Evolutionary conservation across 2,113 vertebrate species (phyloP), one percentile per base, ranked within the genome.

Genomic region (Atrichornis clamosus): DNA sequence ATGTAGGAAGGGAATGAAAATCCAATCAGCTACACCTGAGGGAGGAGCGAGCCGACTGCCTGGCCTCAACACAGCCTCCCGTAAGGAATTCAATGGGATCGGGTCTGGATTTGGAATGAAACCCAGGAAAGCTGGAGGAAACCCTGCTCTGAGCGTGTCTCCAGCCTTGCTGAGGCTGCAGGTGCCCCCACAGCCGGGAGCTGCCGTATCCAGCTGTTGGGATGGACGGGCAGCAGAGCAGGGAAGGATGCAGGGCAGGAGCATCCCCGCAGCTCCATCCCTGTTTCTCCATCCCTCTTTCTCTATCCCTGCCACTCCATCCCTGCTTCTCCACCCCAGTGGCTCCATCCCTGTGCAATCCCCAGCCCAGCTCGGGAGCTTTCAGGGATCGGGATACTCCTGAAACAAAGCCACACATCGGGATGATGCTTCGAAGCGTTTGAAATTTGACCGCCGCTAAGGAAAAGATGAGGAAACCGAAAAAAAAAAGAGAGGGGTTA

Each of bases 151-250:
- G 21, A 69, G 13, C 0, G 30, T 19, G 33, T 22, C 13, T 20
- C 15, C 41, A 1, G 0, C 16, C 32, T 39, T 20, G 1, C 28
- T 0, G 0, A 76, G 59, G n/a, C 65, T 21, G n/a, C 1, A 47
- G 47, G 24, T 49, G 4, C 6, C 19, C 27, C 11, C 13, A 15
- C 10, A 30, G 11, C 41, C 1, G 0, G 23, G 50, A 69, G 4
- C 2, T n/a, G 9, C 30, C 10, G 1, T 3, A 19, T 27, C 33
- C 18, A 6, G 4, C 23, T 23, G 23, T 46, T 6, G 3, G 80
- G 47, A 42, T 33, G 62, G 55, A 24, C 0, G 2, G n/a, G 37
- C 1, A 3, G 39, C 11, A 53, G 53, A 49, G 60, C 7, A 2
- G 65, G 47, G 52, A 59, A 59, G 39, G 84, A 58, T n/a, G 47